Base-by-base conservation (phyloP, 2,797 vertebrate species). In the Echeneis naucrates region DNA sequence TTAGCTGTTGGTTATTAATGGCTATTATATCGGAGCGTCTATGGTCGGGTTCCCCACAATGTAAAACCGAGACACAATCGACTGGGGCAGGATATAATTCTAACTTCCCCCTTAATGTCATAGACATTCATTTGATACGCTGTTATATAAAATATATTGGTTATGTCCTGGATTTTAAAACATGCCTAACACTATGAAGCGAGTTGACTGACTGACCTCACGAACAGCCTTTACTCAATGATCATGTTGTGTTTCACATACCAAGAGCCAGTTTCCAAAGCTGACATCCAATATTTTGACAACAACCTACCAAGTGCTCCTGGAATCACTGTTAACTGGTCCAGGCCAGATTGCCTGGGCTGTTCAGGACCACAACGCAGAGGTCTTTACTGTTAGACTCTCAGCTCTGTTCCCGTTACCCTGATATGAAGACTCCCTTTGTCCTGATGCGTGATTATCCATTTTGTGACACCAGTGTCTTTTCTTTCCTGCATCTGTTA, bases 361-460 rank as follows among this genome's bases (percentile, higher is more conserved):
- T 55, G 7, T 21, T 50, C 37, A 38, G 13, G 37, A 38, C 13
- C 37, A 14, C 14, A 38, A 38, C 30, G 21, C 17, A 4, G 13
- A 30, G 17, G 35, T 42, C 8, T 0, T 38, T 35, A 33, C 55
- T 32, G 19, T 32, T 44, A 33, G 33, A 16, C 51, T 60, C 24
- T 63, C 42, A 35, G 35, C 24, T 65, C 30, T 38, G 19, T 38
- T 44, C 33, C 19, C 6, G 42, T 64, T 38, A n/a, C n/a, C n/a
- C n/a, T n/a, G n/a, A n/a, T n/a, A n/a, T n/a, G 68, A 11, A 32
- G 13, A n/a, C 12, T 45, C 42, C 38, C 14, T 70, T 50, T 40
- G 33, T 62, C 52, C 26, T 38, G 51, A 16, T 50, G 55, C 50
- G 27, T 54, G 42, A 80, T 40, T 55, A 56, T 38, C 26, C 42